These are phyloP conservation scores for Clunio marinus DNA, from an alignment of 2,888 invertebrate genomes.

Conservation along the genomic window DNA sequence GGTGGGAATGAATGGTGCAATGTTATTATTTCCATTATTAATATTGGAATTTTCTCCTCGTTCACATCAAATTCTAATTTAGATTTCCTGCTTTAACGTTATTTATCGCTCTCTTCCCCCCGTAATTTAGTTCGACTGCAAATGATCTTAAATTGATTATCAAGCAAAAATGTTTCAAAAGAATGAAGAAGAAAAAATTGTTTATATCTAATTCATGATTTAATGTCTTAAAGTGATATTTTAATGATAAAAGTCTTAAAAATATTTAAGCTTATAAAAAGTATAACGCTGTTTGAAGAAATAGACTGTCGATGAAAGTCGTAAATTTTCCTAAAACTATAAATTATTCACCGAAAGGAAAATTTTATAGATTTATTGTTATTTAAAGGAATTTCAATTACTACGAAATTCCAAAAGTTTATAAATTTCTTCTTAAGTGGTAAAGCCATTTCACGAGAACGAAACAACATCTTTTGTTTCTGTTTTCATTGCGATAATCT, in stretches of 20 bases:
- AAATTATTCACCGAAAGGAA: background rate
- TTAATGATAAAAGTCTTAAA: background rate
- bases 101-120: conserved; percentile 19
- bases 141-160: conserved; percentile 37
- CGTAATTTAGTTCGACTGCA: conserved; percentile 10
- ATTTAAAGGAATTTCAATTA: too few relatives aligned
- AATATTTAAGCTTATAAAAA: background rate
- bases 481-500: conserved; percentile 16
- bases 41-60: conserved; percentile 22
- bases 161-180: background rate
- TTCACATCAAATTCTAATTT: background rate
- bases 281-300: background rate
- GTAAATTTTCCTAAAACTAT: conserved; percentile 22
- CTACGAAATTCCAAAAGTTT: too few relatives aligned
- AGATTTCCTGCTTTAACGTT: background rate
- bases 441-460: background rate
- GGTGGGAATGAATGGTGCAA: too few relatives aligned
- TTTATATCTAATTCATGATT: conserved; percentile 10
- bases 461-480: background rate
- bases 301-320: conserved; percentile 17
- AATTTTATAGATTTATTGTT: background rate
- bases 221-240: background rate
- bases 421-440: too few relatives aligned
- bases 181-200: conserved; percentile 24
- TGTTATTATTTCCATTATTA: conserved; percentile 34